Base-by-base conservation (phyloP, 2,888 invertebrate species). In the Thyatira batis region DNA sequence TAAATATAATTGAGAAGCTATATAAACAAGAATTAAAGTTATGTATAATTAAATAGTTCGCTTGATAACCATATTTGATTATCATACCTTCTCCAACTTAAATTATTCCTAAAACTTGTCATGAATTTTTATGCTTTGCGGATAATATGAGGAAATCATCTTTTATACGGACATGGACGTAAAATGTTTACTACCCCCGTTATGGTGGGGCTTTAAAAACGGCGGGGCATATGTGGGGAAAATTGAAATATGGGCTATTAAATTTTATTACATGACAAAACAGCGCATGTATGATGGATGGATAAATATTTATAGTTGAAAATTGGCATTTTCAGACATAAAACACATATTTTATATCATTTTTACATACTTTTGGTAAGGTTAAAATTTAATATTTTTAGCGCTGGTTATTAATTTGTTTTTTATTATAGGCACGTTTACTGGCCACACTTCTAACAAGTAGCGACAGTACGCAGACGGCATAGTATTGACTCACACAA, bases 111-210 rank as follows among this genome's bases (percentile, higher is more conserved):
- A 55, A 57, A 55, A 66, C 69, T 69, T 65, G 61, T 45, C 50
- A 56, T 58, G 71, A 74, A 73, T 73, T 71, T 70, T 74, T 74
- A 72, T 63, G 65, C 54, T 17, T 52, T 49, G 28, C 61, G 54
- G 53, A 51, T 43, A 61, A 65, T 62, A 65, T 68, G 53, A 60
- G 55, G 51, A 60, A 67, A 67, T 64, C 67, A 27, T 61, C 67
- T 67, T 57, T 55, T 55, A 64, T 56, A 53, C 44, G 52, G 48
- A 52, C 54, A 45, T 33, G 52, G 20, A 27, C 61, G 52, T 67
- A 60, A 67, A 67, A 65, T 65, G 55, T 67, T 67, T 65, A 67
- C 60, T 50, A 50, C 61, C 52, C 39, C 39, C 17, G 39, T 39
- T 39, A 39, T 39, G 39, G 13, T 39, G 39, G 39, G 39, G 39